phyloP scores from a whole-genome alignment of 2,888 invertebrate species.

The Pogonocherus hispidulus region DNA sequence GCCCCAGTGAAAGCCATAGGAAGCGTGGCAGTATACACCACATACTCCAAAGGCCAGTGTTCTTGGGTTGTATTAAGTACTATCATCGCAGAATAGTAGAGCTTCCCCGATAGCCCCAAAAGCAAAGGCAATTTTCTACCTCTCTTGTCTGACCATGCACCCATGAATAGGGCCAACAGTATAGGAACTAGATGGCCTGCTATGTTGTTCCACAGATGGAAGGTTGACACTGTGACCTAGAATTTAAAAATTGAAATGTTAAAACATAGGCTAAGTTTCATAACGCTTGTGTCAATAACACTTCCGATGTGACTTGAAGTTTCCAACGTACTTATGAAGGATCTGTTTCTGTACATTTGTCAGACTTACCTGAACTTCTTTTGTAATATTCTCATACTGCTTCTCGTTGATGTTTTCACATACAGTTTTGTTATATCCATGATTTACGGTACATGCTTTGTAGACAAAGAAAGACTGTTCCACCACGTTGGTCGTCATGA shows the following conservation, averaged over 20 bases:
- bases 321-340: too few relatives aligned
- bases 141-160: constrained; percentile 85
- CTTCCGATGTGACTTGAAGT: too few relatives aligned
- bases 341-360: too few relatives aligned
- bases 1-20: constrained; percentile 85
- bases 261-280: too few relatives aligned
- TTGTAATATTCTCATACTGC: constrained; percentile 74
- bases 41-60: constrained; percentile 80
- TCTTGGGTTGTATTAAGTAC: constrained; percentile 74
- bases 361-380: constrained; percentile 76
- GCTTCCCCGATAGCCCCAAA: constrained; percentile 80
- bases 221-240: constrained; percentile 80
- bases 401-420: constrained; percentile 76
- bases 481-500: constrained; percentile 84
- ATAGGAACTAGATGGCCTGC: constrained; percentile 82
- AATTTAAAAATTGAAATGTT: constrained; percentile 41
- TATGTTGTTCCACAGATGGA: constrained; percentile 85
- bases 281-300: too few relatives aligned
- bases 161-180: constrained; percentile 82
- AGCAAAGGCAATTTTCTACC: constrained; percentile 83
- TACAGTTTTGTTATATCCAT: constrained; percentile 77
- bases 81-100: constrained; percentile 82
- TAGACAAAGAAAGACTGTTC: constrained; percentile 85
- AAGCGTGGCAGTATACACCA: constrained; percentile 82
- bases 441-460: constrained; percentile 83